phyloP scores from a whole-genome alignment of 2,888 invertebrate species.

The Pristionchus arcanus region DNA sequence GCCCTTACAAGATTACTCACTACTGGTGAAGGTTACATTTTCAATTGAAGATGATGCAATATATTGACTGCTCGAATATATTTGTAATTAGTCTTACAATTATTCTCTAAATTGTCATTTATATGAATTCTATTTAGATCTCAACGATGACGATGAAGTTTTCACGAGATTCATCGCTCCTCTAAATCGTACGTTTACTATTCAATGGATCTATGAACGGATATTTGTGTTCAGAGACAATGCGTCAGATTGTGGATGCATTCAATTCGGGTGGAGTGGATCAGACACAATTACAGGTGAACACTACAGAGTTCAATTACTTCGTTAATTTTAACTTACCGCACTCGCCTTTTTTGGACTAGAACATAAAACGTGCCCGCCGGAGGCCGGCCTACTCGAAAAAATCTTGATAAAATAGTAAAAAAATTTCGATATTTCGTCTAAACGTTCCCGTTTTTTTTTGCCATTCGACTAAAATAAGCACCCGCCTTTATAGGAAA shows the following conservation, averaged over 20 bases:
- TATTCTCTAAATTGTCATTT: not conserved
- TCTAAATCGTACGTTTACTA: conserved; percentile 82
- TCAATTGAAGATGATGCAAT: not conserved
- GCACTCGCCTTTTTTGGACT: too few relatives aligned
- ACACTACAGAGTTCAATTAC: too few relatives aligned
- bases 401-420: too few relatives aligned
- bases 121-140: conserved; percentile 84
- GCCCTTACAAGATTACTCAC: conserved; percentile 94
- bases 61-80: too few relatives aligned
- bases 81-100: not conserved
- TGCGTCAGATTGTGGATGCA: conserved; percentile 41
- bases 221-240: conserved; percentile 31
- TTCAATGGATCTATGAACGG: not conserved
- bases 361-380: too few relatives aligned
- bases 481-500: too few relatives aligned
- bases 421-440: too few relatives aligned
- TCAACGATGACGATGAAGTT: conserved; percentile 96
- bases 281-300: conserved; percentile 67
- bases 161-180: conserved; percentile 98
- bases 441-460: too few relatives aligned
- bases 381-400: too few relatives aligned
- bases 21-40: conserved; percentile 54
- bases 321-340: too few relatives aligned
- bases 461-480: too few relatives aligned
- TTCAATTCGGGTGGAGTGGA: conserved; percentile 60